Evolutionary conservation across 2,888 invertebrate species (phyloP).

Genomic region (Argyra leucocephala): DNA sequence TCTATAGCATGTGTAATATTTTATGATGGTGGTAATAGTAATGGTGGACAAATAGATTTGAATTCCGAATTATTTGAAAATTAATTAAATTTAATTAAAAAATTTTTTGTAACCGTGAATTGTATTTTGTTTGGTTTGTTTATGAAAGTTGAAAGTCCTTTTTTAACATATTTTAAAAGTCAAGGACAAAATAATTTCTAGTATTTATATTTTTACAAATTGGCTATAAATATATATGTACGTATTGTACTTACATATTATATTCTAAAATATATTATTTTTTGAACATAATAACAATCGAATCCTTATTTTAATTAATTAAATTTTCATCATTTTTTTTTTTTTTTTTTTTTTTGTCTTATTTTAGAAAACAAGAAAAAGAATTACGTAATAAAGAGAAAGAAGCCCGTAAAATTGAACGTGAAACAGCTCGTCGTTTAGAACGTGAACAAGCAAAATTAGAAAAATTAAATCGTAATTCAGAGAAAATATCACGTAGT

Average conservation of each 20-base stretch:
- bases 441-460: constrained; percentile 42
- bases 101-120: too few relatives aligned
- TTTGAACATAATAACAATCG: too few relatives aligned
- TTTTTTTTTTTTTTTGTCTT: not conserved
- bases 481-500: constrained; percentile 42
- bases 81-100: too few relatives aligned
- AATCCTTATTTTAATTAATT: too few relatives aligned
- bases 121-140: not conserved
- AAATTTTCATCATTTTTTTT: too few relatives aligned
- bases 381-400: constrained; percentile 40
- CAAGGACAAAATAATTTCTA: not conserved
- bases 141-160: not conserved
- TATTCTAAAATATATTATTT: not conserved
- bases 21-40: too few relatives aligned
- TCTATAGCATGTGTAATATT: too few relatives aligned
- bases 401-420: constrained; percentile 41
- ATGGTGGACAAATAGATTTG: too few relatives aligned
- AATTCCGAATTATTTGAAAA: too few relatives aligned
- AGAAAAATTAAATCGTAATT: constrained; percentile 41
- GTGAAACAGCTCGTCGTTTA: constrained; percentile 40
- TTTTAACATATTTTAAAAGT: not conserved
- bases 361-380: constrained; percentile 39
- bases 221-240: not conserved
- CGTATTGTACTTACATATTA: not conserved
- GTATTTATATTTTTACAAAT: not conserved